Evolutionary conservation across 2,888 invertebrate species (phyloP).

Genomic region (Nephrotoma guestfalica): DNA sequence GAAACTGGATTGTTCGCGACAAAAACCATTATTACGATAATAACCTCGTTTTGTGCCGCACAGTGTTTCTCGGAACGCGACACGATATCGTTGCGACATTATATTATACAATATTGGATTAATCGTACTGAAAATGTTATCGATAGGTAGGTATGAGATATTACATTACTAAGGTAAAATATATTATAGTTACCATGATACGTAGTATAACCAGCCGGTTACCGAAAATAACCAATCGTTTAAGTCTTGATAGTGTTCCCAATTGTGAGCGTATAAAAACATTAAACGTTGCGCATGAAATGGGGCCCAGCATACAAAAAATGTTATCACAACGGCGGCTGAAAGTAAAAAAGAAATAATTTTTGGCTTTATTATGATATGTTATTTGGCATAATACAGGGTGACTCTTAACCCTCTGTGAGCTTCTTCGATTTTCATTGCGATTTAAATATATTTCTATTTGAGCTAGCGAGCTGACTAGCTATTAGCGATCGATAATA

Average conservation of each 20-base stretch:
- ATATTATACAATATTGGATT: constrained; percentile 80
- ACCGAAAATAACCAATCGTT: constrained; percentile 68
- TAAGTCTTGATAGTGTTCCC: constrained; percentile 44
- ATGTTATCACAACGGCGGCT: constrained; percentile 88
- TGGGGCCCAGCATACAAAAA: constrained; percentile 93
- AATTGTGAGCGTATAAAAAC: constrained; percentile 55
- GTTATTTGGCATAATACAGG: too few species aligned
- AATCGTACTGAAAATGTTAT: constrained; percentile 42
- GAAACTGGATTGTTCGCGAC: constrained; percentile 45
- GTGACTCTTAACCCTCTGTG: too few species aligned
- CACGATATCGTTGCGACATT: constrained; percentile 62
- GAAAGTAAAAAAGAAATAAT: constrained; percentile 21
- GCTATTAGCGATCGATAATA: too few species aligned
- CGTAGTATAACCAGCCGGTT: constrained; percentile 70
- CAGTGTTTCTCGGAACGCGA: constrained; percentile 61
- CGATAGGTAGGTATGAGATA: background rate
- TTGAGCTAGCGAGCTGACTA: too few species aligned
- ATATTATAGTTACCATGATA: constrained; percentile 35
- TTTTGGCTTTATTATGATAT: too few species aligned
- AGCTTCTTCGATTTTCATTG: too few species aligned
- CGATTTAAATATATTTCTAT: too few species aligned
- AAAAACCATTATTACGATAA: constrained; percentile 34
- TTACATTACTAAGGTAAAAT: background rate
- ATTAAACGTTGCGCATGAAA: constrained; percentile 86
- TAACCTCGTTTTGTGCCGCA: constrained; percentile 40